Evolutionary conservation across 2,797 vertebrate genomes (phyloP).

Genomic region (Gymnocypris eckloni): DNA sequence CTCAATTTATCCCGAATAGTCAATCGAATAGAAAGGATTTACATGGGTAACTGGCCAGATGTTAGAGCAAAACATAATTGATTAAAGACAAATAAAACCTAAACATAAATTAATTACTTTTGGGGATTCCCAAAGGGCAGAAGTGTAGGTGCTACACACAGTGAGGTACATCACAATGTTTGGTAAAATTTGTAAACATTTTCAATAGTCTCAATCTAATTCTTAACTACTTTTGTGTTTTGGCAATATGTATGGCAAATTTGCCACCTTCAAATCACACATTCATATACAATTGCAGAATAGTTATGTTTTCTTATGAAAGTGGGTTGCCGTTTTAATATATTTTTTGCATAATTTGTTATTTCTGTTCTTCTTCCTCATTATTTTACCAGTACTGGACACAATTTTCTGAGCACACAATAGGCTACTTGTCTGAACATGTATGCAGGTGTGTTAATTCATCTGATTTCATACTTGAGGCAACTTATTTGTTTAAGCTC

Average conservation of each 20-base stretch:
- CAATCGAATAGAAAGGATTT: slow-evolving; percentile 40
- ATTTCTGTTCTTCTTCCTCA: neutral
- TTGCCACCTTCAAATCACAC: neutral
- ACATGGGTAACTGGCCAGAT: neutral
- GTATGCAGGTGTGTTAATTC: neutral
- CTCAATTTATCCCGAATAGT: neutral
- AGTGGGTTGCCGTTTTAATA: too few species aligned
- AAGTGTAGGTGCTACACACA: neutral
- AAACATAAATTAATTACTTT: neutral
- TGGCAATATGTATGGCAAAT: neutral
- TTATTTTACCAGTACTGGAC: too few species aligned
- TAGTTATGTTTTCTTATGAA: neutral
- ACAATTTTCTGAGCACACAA: neutral
- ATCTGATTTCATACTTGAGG: neutral
- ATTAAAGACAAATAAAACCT: neutral
- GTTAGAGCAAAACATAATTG: neutral
- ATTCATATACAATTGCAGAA: neutral
- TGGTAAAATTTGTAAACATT: neutral
- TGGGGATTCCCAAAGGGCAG: neutral
- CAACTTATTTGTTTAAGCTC: neutral
- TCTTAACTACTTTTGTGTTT: neutral
- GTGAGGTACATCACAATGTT: neutral
- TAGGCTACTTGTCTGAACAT: neutral
- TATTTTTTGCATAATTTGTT: neutral
- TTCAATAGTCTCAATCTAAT: neutral